Evolutionary conservation across 2,888 invertebrate genomes (phyloP).

Genomic region (Esperia sulphurella): DNA sequence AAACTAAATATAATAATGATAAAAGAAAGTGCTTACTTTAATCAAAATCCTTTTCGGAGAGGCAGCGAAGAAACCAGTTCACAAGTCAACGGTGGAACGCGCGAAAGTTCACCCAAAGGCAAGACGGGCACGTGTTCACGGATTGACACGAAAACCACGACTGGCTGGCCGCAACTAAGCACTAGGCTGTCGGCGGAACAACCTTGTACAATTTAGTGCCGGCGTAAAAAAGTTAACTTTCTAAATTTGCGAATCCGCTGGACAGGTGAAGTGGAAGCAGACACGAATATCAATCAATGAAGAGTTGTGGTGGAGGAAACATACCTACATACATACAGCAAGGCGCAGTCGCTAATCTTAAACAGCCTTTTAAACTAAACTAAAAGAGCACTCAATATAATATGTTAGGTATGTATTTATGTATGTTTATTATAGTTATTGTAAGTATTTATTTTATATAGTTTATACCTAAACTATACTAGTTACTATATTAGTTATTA

Average conservation of each 20-base stretch:
- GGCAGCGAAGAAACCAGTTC: slow-evolving; percentile 19
- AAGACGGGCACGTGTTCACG: slow-evolving; percentile 37
- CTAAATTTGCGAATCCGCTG: slow-evolving; percentile 62
- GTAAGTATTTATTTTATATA: too few species aligned
- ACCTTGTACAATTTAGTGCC: slow-evolving; percentile 54
- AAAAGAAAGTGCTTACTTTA: slow-evolving; percentile 23
- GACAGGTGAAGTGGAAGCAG: slow-evolving; percentile 16
- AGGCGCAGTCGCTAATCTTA: too few species aligned
- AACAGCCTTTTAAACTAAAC: too few species aligned
- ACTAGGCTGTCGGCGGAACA: slow-evolving; percentile 20
- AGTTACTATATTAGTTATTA: too few species aligned
- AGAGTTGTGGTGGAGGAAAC: background rate
- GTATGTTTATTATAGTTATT: too few species aligned
- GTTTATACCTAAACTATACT: too few species aligned
- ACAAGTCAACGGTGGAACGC: slow-evolving; percentile 21
- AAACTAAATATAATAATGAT: background rate
- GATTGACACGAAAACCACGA: slow-evolving; percentile 55
- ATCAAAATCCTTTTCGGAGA: slow-evolving; percentile 24
- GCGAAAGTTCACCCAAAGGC: slow-evolving; percentile 7
- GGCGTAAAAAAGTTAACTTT: slow-evolving; percentile 69
- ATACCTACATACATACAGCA: too few species aligned
- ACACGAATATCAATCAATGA: background rate
- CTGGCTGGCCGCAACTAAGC: slow-evolving; percentile 32
- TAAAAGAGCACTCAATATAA: too few species aligned
- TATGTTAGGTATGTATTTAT: too few species aligned